Base-by-base conservation (phyloP, 2,113 vertebrate genomes). In the Gadus chalcogrammus region DNA sequence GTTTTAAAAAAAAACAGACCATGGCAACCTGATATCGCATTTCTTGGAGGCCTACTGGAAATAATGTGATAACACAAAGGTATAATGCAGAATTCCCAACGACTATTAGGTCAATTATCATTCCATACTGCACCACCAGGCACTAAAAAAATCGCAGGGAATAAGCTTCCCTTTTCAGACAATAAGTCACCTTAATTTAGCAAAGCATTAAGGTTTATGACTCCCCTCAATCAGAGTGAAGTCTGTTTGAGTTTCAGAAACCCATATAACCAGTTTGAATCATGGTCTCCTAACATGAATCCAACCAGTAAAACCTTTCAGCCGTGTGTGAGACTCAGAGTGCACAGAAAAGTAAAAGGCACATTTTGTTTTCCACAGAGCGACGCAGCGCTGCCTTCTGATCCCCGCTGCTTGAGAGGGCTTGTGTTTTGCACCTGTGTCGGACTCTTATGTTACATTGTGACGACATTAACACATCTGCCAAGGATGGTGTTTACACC, bases 401-500 rank as follows among this genome's bases (percentile, higher is more conserved):
- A 69, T 64, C 70, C 58, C 65, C 48, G 2, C 15, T 3, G 68
- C 53, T 69, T 52, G 3, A 65, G 62, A 22, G 35, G 60, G 22
- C 65, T 68, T 3, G 69, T 48, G 15, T 75, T n/a, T 72, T 64
- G 82, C 76, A 84, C 79, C 77, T 83, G 82, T 58, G 70, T 28
- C 56, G 38, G 5, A 24, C 68, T 85, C 70, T 78, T 68, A 84
- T 73, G 72, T 86, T 75, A 79, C 76, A 72, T 63, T 80, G 77
- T 84, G 82, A 80, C 75, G 85, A 79, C 60, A 15, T 68, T 78
- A 79, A 79, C 84, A 86, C 86, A 84, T 84, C 80, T 77, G 70
- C 71, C 78, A 74, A 69, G 15, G 58, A 60, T 68, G 42, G 31
- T 22, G 59, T 66, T 73, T 24, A 58, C 70, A 13, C 55, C 61